A percentile compares a stretch with the other conserved stretches of the same genome.
phyloP scores from a whole-genome alignment of 2,797 vertebrate species.

The Melanotaenia boesemani region DNA sequence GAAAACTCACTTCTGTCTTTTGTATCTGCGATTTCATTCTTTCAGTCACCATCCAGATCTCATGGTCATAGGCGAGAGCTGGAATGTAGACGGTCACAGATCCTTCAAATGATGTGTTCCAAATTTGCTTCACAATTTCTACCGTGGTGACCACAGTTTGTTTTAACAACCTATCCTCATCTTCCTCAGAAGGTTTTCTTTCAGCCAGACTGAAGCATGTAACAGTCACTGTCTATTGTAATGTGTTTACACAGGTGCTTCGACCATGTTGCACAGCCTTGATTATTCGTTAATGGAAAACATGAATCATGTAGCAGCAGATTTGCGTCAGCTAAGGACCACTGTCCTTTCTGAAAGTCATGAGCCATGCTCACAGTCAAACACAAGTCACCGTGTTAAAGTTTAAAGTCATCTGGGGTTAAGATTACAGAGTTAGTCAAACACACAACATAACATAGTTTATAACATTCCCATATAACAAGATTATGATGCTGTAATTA shows the following conservation, averaged over 20 bases:
- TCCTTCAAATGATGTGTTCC: too few species aligned
- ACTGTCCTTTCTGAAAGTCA: conserved; percentile 5
- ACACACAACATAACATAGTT: conserved; percentile 41
- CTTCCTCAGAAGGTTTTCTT: not conserved
- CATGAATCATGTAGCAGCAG: conserved; percentile 3
- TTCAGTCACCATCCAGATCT: too few species aligned
- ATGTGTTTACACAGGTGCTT: not conserved
- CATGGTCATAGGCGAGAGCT: too few species aligned
- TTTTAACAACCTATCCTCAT: not conserved
- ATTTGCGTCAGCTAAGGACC: not conserved
- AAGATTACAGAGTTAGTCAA: not conserved
- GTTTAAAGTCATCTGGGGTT: conserved; percentile 20
- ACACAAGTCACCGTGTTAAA: conserved; percentile 8
- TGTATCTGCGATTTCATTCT: too few species aligned
- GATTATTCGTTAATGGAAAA: conserved; percentile 6
- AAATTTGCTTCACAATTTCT: not conserved
- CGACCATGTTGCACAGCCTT: not conserved
- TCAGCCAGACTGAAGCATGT: not conserved
- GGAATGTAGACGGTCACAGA: too few species aligned
- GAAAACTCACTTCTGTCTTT: too few species aligned
- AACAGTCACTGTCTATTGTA: not conserved
- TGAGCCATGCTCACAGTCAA: not conserved
- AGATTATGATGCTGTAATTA: conserved; percentile 57
- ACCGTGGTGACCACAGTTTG: not conserved
- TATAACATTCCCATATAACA: conserved; percentile 45